A percentile compares a stretch with the other conserved stretches of the same genome.
These are phyloP conservation scores for Orthonyx spaldingii DNA, from an alignment of 2,113 vertebrate genomes.

Conservation along the genomic window DNA sequence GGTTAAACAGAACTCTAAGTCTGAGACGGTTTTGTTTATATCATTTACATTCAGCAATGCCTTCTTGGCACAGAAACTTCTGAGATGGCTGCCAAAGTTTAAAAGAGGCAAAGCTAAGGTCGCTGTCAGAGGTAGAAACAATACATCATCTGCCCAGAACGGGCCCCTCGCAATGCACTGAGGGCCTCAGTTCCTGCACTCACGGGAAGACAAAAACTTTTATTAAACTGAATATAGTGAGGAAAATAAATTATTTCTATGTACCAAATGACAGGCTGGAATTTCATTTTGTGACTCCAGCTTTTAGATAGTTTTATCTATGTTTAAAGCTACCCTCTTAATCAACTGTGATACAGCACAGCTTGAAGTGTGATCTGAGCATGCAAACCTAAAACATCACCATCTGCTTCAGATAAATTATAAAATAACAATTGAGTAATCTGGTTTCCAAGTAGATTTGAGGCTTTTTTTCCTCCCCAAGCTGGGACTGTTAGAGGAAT, in stretches of 20 bases:
- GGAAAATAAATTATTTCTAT: slow-evolving; percentile 32
- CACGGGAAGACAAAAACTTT: not conserved
- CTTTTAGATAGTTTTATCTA: not conserved
- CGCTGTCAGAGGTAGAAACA: slow-evolving; percentile 51
- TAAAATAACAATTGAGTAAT: not conserved
- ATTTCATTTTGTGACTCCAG: not conserved
- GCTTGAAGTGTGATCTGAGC: not conserved
- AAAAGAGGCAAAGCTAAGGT: slow-evolving; percentile 47
- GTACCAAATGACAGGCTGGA: not conserved
- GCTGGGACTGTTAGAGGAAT: not conserved
- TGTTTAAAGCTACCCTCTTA: not conserved
- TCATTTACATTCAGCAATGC: slow-evolving; percentile 50
- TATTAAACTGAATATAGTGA: not conserved
- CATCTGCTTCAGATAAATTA: not conserved
- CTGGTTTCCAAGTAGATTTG: not conserved
- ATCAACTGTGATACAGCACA: not conserved
- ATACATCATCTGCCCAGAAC: slow-evolving; percentile 42
- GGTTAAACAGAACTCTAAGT: slow-evolving; percentile 30
- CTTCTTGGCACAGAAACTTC: slow-evolving; percentile 33
- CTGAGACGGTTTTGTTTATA: slow-evolving; percentile 59
- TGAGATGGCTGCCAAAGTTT: slow-evolving; percentile 28
- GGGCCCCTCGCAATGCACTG: not conserved
- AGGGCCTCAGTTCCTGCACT: slow-evolving; percentile 20
- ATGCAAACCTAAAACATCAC: not conserved
- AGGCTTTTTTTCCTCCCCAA: not conserved